phyloP scores from a whole-genome alignment of 2,797 vertebrate genomes.

The Chromis chromis region DNA sequence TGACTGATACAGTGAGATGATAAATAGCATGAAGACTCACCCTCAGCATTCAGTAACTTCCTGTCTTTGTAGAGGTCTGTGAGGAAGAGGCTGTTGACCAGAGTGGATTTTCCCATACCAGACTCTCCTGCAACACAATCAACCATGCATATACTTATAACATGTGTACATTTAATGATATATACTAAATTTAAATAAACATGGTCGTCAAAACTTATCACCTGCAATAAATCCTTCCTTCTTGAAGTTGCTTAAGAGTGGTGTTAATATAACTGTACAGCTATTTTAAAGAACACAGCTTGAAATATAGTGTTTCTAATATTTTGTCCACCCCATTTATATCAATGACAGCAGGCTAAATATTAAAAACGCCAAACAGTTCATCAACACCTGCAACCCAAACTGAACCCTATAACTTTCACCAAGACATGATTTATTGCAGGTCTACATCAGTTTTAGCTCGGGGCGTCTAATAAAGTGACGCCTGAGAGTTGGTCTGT shows the following conservation, averaged over 20 bases:
- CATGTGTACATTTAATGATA: neutral
- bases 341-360: neutral
- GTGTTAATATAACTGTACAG: too few species aligned
- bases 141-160: conserved; percentile 10
- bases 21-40: conserved; percentile 64
- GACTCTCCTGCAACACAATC: conserved; percentile 83
- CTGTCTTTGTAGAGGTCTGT: conserved; percentile 90
- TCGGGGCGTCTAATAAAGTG: neutral
- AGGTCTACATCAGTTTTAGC: neutral
- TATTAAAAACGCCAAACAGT: neutral
- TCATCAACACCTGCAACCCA: neutral
- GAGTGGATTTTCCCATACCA: conserved; percentile 88
- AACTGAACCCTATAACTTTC: neutral
- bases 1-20: conserved; percentile 11
- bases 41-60: conserved; percentile 88
- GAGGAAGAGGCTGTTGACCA: conserved; percentile 89
- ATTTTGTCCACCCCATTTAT: neutral
- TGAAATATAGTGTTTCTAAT: neutral
- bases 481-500: neutral
- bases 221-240: neutral
- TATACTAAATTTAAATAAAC: neutral
- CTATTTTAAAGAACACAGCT: neutral
- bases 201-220: neutral
- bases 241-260: neutral
- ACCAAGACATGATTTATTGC: neutral